A percentile compares a stretch with the other conserved stretches of the same genome.
Conservation (phyloP, 1,140 invertebrate genomes). For the Magallana angulata region DNA sequence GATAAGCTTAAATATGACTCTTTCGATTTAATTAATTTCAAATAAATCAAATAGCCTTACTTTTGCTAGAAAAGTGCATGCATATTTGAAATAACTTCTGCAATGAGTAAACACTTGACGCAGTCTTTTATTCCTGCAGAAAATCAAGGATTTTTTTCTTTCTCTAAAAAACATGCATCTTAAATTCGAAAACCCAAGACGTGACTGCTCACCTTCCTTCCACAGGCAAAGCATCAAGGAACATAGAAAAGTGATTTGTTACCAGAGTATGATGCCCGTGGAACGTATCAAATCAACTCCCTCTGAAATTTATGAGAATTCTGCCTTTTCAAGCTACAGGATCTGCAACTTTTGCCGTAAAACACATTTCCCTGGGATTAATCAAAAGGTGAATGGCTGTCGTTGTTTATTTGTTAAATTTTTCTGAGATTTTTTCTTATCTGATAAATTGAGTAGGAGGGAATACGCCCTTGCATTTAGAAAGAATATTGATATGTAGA, state of each 20-base stretch:
- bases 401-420: neutral
- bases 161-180: neutral
- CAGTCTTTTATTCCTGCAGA: too few species aligned
- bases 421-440: too few species aligned
- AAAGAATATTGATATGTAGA: too few species aligned
- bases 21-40: too few species aligned
- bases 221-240: neutral
- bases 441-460: too few species aligned
- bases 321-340: neutral
- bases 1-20: too few species aligned
- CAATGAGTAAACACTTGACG: too few species aligned
- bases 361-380: conserved; percentile 4
- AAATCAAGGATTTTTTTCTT: too few species aligned
- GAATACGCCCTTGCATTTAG: too few species aligned
- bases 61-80: too few species aligned
- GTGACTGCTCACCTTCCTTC: neutral
- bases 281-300: neutral
- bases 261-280: neutral
- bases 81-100: too few species aligned
- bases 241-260: conserved; percentile 27
- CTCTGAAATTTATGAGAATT: conserved; percentile 21
- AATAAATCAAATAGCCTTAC: too few species aligned
- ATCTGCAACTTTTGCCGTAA: neutral
- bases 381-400: neutral
- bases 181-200: neutral